A percentile compares a stretch with the other conserved stretches of the same genome.
Evolutionary conservation across 2,888 invertebrate genomes (phyloP).

Genomic region (Ferrisia virgata): DNA sequence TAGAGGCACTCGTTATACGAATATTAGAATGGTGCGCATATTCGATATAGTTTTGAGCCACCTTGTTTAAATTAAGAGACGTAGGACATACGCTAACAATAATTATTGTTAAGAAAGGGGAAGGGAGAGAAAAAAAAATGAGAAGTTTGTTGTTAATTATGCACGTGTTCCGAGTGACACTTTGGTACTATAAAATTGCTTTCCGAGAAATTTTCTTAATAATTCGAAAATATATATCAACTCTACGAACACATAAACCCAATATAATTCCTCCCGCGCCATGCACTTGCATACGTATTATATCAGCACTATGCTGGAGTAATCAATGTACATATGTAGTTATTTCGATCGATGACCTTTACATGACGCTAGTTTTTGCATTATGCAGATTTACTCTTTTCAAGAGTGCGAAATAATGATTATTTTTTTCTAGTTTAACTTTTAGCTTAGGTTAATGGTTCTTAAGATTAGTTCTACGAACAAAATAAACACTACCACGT

Average conservation of each 20-base stretch:
- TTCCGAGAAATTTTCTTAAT: slow-evolving; percentile 8
- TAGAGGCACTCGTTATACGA: too few species aligned
- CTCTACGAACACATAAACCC: neutral
- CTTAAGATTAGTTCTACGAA: too few species aligned
- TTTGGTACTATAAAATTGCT: neutral
- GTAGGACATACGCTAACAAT: neutral
- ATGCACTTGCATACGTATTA: too few species aligned
- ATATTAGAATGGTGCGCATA: neutral
- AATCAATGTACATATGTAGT: neutral
- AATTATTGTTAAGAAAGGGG: neutral
- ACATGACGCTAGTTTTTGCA: neutral
- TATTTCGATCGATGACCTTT: slow-evolving; percentile 24
- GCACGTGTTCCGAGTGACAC: slow-evolving; percentile 9
- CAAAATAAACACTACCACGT: too few species aligned
- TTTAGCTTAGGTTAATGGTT: too few species aligned
- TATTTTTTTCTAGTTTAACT: too few species aligned
- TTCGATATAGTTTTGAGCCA: neutral
- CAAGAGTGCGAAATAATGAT: neutral
- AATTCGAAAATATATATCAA: slow-evolving; percentile 22
- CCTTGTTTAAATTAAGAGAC: neutral
- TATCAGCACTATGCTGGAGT: neutral
- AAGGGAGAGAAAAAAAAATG: neutral
- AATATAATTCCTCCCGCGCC: neutral
- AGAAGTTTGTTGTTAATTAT: neutral
- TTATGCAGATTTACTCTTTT: neutral